Base-by-base conservation (phyloP, 2,888 invertebrate genomes). In the Drosophila colorata region DNA sequence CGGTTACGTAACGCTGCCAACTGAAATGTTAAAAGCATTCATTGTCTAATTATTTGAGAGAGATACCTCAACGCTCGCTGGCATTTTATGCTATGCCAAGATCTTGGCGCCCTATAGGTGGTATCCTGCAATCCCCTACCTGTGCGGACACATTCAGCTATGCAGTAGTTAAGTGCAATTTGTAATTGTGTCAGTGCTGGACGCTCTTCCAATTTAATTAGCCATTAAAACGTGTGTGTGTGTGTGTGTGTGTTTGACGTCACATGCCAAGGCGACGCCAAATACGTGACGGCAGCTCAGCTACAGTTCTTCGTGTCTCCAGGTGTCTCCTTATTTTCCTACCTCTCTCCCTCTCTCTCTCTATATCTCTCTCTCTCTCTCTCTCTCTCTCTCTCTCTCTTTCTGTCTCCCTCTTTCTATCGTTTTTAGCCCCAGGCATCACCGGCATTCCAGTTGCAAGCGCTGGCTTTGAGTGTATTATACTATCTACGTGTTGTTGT, bases 101-200 rank as follows among this genome's bases (percentile, higher is more conserved):
- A 68, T 63, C 74, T 61, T 65, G 57, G 71, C 65, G 76, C 72
- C 65, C 72, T 64, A 37, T 64, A 43, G 53, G 43, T 53, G 53
- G 43, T 33, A 35, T 25, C 33, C 33, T 53, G 23, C 43, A 35
- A 35, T 14, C 37, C 37, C 38, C 25, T 35, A 44, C 44, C 52
- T 60, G 31, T 41, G 20, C 20, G 48, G 53, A 37, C 31, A 28
- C 48, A 51, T 48, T 57, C 60, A 69, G 69, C 69, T 64, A 66
- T 73, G 74, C 70, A 70, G 71, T 74, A 80, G 78, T 84, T 87
- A 84, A 87, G 69, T 81, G 86, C 87, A 87, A 87, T 84, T 84
- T 84, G 87, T 84, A 87, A 87, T 84, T 87, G 87, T 87, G 86
- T 87, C 87, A 87, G 72, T 70, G 70, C 59, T 59, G 74, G 63